phyloP scores from a whole-genome alignment of 92 coral and sea anemone species.

The Hydrozoanthus gracilis region DNA sequence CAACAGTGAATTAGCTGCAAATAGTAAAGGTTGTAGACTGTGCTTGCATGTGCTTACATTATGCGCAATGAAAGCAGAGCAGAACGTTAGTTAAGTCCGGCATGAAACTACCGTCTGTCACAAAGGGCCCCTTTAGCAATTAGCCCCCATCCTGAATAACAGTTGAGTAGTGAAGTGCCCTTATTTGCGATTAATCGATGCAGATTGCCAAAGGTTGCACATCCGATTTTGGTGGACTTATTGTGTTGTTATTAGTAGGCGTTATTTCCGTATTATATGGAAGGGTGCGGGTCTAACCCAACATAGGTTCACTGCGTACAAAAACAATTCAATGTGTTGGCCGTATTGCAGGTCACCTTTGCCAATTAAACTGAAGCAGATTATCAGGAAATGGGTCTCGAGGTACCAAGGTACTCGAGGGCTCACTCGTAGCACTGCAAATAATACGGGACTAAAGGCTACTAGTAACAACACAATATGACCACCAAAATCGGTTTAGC shows the following conservation, averaged over 20 bases:
- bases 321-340: neutral
- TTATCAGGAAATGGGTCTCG: neutral
- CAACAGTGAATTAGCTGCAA: conserved; percentile 30
- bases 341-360: neutral
- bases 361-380: neutral
- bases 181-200: neutral
- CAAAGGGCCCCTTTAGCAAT: conserved; percentile 3
- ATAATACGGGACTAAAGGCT: too few species aligned
- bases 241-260: too few species aligned
- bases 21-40: too few species aligned
- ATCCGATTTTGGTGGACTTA: neutral
- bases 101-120: too few species aligned
- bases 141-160: neutral
- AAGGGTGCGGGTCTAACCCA: neutral
- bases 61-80: conserved; percentile 18
- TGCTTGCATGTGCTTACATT: neutral
- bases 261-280: too few species aligned
- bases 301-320: neutral
- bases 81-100: neutral
- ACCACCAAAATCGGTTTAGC: too few species aligned
- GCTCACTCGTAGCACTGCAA: too few species aligned
- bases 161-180: conserved; percentile 3
- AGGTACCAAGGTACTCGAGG: too few species aligned
- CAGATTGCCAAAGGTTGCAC: neutral
- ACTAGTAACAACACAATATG: too few species aligned